A percentile compares a stretch with the other conserved stretches of the same genome.
phyloP scores from a whole-genome alignment of 2,797 vertebrate species.

The Toxotes lorentzi region DNA sequence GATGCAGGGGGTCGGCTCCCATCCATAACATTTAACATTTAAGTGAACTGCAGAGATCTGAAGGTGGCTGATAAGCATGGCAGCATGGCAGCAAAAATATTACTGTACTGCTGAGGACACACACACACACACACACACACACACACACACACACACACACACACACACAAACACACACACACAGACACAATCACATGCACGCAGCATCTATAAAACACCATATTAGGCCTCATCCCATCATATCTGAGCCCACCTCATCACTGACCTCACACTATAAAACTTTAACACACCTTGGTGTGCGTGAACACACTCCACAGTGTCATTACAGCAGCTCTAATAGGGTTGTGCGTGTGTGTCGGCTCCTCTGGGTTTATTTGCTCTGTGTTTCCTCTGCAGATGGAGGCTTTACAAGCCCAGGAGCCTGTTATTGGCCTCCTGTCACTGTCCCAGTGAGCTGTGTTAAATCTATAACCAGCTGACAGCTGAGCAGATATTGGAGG shows the following conservation, averaged over 20 bases:
- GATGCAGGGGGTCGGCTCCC: constrained; percentile 29
- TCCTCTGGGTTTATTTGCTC: constrained; percentile 79
- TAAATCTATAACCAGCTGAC: constrained; percentile 81
- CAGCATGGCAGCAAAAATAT: constrained; percentile 47
- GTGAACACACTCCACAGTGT: constrained; percentile 71
- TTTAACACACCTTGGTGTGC: constrained; percentile 79
- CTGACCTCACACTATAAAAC: constrained; percentile 82
- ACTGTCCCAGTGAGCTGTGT: constrained; percentile 77
- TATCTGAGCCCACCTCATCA: constrained; percentile 83
- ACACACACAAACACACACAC: constrained; percentile 9
- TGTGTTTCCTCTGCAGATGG: constrained; percentile 80
- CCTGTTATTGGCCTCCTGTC: constrained; percentile 81
- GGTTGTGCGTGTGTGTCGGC: constrained; percentile 66
- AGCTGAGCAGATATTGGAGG: constrained; percentile 75
- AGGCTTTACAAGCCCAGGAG: constrained; percentile 80
- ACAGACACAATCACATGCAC: constrained; percentile 58
- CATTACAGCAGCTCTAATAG: constrained; percentile 78
- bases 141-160: constrained; percentile 20
- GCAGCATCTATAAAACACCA: constrained; percentile 74
- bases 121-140: constrained; percentile 32
- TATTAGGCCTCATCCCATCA: constrained; percentile 82
- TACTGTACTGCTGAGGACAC: constrained; percentile 27
- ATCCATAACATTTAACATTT: constrained; percentile 70
- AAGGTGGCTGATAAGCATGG: constrained; percentile 64
- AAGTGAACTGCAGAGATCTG: constrained; percentile 65